Percentiles rank a stretch among this genome's conserved stretches.
phyloP scores from a whole-genome alignment of 2,113 vertebrate genomes.

The Phocoena sinus region DNA sequence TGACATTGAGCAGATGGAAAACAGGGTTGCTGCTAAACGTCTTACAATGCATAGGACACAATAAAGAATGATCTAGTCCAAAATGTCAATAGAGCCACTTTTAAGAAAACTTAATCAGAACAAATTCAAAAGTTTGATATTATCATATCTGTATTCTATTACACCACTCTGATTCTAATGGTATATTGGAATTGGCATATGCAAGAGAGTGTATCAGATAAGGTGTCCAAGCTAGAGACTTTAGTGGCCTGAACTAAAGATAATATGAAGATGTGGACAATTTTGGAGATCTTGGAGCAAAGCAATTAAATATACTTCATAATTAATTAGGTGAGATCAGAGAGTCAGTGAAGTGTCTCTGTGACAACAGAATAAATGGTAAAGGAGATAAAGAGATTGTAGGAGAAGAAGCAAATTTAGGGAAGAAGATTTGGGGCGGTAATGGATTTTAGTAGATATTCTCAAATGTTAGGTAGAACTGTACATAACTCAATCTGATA shows the following conservation, averaged over 20 bases:
- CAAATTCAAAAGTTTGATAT: background rate
- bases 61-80: background rate
- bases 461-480: background rate
- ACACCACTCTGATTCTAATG: background rate
- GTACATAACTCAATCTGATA: background rate
- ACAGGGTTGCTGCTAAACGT: background rate
- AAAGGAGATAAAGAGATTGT: background rate
- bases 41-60: background rate
- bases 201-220: background rate
- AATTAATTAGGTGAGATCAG: background rate
- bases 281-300: background rate
- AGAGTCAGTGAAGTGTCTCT: background rate
- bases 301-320: background rate
- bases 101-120: background rate
- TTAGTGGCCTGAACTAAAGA: background rate
- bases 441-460: background rate
- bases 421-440: background rate
- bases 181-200: background rate
- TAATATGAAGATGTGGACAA: background rate
- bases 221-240: background rate
- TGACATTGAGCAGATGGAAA: background rate
- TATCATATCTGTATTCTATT: background rate
- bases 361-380: background rate
- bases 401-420: background rate
- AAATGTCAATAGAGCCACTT: background rate